phyloP scores from a whole-genome alignment of 2,113 vertebrate genomes.

The Lampris incognitus region DNA sequence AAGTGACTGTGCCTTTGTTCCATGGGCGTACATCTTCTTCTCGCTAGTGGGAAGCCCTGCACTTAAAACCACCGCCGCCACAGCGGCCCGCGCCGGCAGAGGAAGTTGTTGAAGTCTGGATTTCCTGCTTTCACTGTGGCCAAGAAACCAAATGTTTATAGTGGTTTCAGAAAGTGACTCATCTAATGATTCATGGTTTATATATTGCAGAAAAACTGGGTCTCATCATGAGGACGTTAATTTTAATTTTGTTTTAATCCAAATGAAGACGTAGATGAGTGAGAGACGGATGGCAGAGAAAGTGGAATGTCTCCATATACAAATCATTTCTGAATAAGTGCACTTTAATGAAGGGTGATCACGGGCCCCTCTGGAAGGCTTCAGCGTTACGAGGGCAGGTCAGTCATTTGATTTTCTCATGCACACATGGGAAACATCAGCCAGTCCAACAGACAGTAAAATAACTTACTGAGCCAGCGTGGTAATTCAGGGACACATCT shows the following conservation, averaged over 20 bases:
- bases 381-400: no score
- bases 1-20: conserved; percentile 89
- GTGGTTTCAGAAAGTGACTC: conserved; percentile 98
- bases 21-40: conserved; percentile 86
- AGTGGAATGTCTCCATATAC: conserved; percentile 21
- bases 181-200: conserved; percentile 93
- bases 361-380: no score
- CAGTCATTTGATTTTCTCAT: no score
- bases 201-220: conserved; percentile 88
- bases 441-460: no score
- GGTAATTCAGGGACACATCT: no score
- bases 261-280: conserved; percentile 34
- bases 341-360: conserved; percentile 54
- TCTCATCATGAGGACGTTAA: conserved; percentile 82
- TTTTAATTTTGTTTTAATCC: conserved; percentile 55
- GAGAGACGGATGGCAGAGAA: conserved; percentile 24
- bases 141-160: conserved; percentile 92
- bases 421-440: no score
- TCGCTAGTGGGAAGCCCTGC: conserved; percentile 84
- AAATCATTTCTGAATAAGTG: conserved; percentile 42
- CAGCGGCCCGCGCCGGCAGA: conserved; percentile 87
- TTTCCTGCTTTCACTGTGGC: conserved; percentile 94
- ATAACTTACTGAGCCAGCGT: no score
- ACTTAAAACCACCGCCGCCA: conserved; percentile 82
- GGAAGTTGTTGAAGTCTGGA: conserved; percentile 97